Evolutionary conservation across 2,888 invertebrate species (phyloP).

Genomic region (Scrobipalpa costella): DNA sequence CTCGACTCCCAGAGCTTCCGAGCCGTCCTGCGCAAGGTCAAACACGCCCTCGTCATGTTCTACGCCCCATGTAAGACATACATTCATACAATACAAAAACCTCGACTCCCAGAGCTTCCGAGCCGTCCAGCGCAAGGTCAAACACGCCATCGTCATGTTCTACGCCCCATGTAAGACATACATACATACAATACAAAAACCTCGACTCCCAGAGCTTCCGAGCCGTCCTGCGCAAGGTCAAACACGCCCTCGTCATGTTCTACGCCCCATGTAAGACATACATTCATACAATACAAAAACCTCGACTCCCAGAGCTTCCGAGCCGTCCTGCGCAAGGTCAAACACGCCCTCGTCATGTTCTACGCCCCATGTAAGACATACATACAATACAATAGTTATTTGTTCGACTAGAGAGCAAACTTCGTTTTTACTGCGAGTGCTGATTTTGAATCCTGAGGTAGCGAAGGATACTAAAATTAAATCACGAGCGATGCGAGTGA

Average conservation of each 20-base stretch:
- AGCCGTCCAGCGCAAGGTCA: conserved; percentile 89
- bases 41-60: conserved; percentile 94
- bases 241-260: conserved; percentile 94
- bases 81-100: conserved; percentile 49
- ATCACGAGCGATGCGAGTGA: too few species aligned
- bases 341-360: conserved; percentile 94
- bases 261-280: conserved; percentile 92
- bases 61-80: conserved; percentile 92
- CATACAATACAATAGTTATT: too few species aligned
- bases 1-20: conserved; percentile 87
- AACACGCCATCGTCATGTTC: conserved; percentile 94
- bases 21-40: conserved; percentile 89
- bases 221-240: conserved; percentile 89
- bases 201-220: conserved; percentile 87
- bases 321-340: conserved; percentile 89
- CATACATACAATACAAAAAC: conserved; percentile 50
- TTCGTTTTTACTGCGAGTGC: too few species aligned
- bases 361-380: conserved; percentile 92
- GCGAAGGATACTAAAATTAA: too few species aligned
- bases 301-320: conserved; percentile 87
- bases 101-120: conserved; percentile 87
- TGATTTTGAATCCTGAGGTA: too few species aligned
- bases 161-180: conserved; percentile 92
- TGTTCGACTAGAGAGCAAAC: too few species aligned
- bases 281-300: conserved; percentile 49